These are phyloP conservation scores for Apogon talboti DNA, from an alignment of 2,797 vertebrate species.

Conservation along the genomic window DNA sequence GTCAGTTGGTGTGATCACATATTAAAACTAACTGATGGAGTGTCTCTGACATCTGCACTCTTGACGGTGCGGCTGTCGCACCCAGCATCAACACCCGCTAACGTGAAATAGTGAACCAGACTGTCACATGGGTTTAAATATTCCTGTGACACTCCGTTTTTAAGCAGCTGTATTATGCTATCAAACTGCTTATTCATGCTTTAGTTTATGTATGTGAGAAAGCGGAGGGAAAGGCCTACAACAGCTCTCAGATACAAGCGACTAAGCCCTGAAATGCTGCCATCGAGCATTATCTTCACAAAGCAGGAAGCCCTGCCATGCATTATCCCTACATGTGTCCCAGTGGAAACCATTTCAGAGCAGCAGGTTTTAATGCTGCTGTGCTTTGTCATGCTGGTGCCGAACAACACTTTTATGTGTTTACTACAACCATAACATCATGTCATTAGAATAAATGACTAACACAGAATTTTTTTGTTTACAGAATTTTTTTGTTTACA, in stretches of 20 bases:
- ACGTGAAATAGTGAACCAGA: neutral
- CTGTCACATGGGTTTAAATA: conserved; percentile 31
- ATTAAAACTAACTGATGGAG: conserved; percentile 74
- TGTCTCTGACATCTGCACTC: conserved; percentile 63
- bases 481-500: neutral
- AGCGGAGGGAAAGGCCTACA: conserved; percentile 32
- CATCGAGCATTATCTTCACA: conserved; percentile 66
- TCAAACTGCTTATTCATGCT: conserved; percentile 46
- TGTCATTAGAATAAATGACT: conserved; percentile 7
- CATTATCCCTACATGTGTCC: conserved; percentile 54
- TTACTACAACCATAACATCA: conserved; percentile 28
- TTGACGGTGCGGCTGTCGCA: conserved; percentile 36
- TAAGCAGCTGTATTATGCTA: conserved; percentile 39
- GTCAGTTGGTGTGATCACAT: conserved; percentile 70
- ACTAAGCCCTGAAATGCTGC: conserved; percentile 60
- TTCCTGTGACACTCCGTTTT: conserved; percentile 34
- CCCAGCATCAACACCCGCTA: conserved; percentile 17
- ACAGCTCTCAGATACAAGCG: conserved; percentile 31
- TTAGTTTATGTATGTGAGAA: conserved; percentile 41
- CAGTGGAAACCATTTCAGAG: conserved; percentile 26
- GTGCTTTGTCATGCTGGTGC: conserved; percentile 5
- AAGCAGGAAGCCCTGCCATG: conserved; percentile 40
- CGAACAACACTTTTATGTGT: conserved; percentile 15
- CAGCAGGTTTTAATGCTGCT: conserved; percentile 36
- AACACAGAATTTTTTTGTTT: neutral